Percentiles rank a stretch among this genome's conserved stretches.
These are phyloP conservation scores for Clinocottus analis DNA, from an alignment of 2,113 vertebrate species.

Conservation along the genomic window DNA sequence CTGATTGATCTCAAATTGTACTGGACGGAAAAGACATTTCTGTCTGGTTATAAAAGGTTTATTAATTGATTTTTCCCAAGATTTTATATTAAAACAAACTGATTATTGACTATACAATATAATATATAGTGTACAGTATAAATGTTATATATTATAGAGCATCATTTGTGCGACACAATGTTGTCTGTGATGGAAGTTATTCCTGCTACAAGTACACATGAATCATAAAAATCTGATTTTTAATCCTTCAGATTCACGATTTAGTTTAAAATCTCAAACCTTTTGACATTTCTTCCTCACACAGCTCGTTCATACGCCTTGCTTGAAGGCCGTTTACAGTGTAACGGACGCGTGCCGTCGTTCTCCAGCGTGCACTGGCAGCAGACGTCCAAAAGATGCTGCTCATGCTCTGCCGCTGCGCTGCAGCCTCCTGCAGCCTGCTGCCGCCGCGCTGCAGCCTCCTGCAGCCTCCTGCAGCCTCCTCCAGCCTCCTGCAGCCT, in stretches of 20 bases:
- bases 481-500: too few species aligned
- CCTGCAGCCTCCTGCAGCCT: too few species aligned
- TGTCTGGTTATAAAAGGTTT: neutral
- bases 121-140: too few species aligned
- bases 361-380: constrained; percentile 41
- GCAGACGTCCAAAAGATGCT: constrained; percentile 54
- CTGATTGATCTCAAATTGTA: too few species aligned
- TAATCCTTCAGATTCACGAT: neutral
- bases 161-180: neutral
- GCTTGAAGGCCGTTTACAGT: too few species aligned
- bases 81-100: too few species aligned
- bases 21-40: neutral
- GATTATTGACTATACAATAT: neutral
- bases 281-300: neutral
- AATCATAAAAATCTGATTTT: neutral
- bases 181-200: neutral
- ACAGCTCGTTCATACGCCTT: neutral
- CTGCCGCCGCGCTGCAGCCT: too few species aligned
- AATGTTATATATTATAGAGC: too few species aligned
- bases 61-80: neutral
- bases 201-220: neutral
- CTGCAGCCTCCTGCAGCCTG: too few species aligned
- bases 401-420: constrained; percentile 26
- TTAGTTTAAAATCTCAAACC: neutral
- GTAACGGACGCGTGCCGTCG: neutral